phyloP scores from a whole-genome alignment of 2,888 invertebrate genomes.

The Tenthredo mesomela region DNA sequence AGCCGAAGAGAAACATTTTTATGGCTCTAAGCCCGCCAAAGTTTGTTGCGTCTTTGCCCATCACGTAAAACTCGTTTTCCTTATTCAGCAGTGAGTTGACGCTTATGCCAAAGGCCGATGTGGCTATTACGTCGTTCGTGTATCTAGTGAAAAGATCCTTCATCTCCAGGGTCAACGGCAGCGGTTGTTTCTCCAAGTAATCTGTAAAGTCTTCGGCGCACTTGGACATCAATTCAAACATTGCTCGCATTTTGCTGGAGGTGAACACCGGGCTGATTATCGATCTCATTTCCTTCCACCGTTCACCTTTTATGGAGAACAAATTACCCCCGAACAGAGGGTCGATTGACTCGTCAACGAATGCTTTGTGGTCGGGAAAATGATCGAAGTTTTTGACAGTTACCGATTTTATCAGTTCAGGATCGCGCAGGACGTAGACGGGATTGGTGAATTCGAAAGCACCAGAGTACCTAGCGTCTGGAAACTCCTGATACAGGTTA shows the following conservation, averaged over 20 bases:
- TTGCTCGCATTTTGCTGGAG: slow-evolving; percentile 73
- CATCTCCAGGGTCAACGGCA: slow-evolving; percentile 69
- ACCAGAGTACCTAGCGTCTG: slow-evolving; percentile 77
- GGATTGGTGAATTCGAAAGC: slow-evolving; percentile 77
- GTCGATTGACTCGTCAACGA: slow-evolving; percentile 76
- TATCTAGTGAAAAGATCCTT: slow-evolving; percentile 79
- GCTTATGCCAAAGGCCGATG: slow-evolving; percentile 79
- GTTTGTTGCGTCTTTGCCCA: slow-evolving; percentile 78
- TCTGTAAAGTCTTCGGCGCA: slow-evolving; percentile 60
- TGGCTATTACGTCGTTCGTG: slow-evolving; percentile 80
- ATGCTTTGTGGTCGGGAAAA: slow-evolving; percentile 78
- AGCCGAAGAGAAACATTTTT: slow-evolving; percentile 56
- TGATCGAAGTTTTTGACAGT: slow-evolving; percentile 82
- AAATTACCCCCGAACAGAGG: slow-evolving; percentile 79
- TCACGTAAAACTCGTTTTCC: slow-evolving; percentile 80
- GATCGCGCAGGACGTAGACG: slow-evolving; percentile 78
- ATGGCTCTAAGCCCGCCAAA: slow-evolving; percentile 68
- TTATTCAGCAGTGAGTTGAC: slow-evolving; percentile 80
- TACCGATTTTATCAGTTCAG: slow-evolving; percentile 80
- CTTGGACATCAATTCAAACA: slow-evolving; percentile 67
- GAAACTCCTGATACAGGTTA: slow-evolving; percentile 29
- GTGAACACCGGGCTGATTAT: slow-evolving; percentile 76
- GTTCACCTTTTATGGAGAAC: slow-evolving; percentile 78
- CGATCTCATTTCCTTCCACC: slow-evolving; percentile 77
- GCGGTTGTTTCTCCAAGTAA: slow-evolving; percentile 62